Conservation (phyloP, 2,797 vertebrate species). For the Naso thynnoides region DNA sequence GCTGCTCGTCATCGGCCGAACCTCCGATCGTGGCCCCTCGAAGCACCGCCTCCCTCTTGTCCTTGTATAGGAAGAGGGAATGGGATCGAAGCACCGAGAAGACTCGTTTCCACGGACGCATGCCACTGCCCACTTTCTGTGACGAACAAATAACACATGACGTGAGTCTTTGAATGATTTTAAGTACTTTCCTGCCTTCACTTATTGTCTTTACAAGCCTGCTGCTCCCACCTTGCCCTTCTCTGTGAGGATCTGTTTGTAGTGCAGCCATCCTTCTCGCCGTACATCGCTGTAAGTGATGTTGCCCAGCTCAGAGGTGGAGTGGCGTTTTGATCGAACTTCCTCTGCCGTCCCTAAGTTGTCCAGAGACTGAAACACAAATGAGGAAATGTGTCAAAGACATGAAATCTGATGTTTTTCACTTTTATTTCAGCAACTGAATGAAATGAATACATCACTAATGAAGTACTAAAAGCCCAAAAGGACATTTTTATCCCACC, state of each 20-base stretch:
- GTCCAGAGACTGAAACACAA: constrained; percentile 90
- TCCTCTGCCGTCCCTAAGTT: constrained; percentile 91
- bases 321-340: constrained; percentile 93
- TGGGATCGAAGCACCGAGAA: constrained; percentile 92
- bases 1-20: constrained; percentile 91
- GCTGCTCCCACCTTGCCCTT: constrained; percentile 92
- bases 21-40: constrained; percentile 86
- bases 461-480: no score
- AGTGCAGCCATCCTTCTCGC: constrained; percentile 97
- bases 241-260: constrained; percentile 97
- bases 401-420: neutral
- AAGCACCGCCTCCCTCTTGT: constrained; percentile 93
- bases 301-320: constrained; percentile 94
- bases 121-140: constrained; percentile 95
- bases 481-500: no score
- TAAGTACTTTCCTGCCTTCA: neutral
- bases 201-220: fast-evolving
- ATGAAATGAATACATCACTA: no score
- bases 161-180: neutral
- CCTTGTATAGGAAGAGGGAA: constrained; percentile 96
- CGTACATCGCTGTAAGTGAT: constrained; percentile 90
- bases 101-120: constrained; percentile 97
- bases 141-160: neutral
- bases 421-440: neutral
- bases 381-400: neutral